Evolutionary conservation across 2,888 invertebrate genomes (phyloP).

Genomic region (Meiosimyza decipiens): DNA sequence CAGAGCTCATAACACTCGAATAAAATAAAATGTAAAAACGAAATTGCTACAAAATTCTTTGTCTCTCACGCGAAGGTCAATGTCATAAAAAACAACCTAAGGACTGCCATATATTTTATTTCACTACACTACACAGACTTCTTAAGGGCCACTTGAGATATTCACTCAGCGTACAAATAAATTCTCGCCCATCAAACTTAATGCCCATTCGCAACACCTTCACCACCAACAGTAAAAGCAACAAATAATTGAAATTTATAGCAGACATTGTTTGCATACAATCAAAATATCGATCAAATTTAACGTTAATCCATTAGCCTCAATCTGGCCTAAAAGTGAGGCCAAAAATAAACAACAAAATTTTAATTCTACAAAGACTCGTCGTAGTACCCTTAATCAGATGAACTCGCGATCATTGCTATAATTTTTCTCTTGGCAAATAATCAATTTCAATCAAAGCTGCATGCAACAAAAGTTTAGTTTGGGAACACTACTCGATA

Average conservation of each 20-base stretch:
- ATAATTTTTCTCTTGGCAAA: conserved; percentile 19
- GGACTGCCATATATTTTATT: no score
- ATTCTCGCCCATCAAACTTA: background rate
- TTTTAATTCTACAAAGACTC: background rate
- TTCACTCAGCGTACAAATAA: no score
- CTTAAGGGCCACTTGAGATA: no score
- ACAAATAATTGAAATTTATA: background rate
- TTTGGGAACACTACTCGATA: background rate
- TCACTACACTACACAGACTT: no score
- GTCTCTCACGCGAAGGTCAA: no score
- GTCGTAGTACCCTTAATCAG: background rate
- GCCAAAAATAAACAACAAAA: background rate
- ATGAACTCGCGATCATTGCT: conserved; percentile 6
- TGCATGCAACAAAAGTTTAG: conserved; percentile 24
- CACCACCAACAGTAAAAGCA: background rate
- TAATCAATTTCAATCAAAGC: conserved; percentile 37
- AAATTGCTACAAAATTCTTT: no score
- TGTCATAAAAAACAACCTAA: no score
- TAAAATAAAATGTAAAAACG: no score
- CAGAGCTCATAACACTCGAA: no score
- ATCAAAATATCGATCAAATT: conserved; percentile 47
- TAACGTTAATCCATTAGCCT: conserved; percentile 35
- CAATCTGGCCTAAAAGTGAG: conserved; percentile 4
- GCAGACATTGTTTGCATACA: conserved; percentile 31
- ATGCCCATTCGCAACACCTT: background rate